A percentile compares a stretch with the other conserved stretches of the same genome.
Evolutionary conservation across 2,888 invertebrate genomes (phyloP).

Genomic region (Tetramorium bicarinatum): DNA sequence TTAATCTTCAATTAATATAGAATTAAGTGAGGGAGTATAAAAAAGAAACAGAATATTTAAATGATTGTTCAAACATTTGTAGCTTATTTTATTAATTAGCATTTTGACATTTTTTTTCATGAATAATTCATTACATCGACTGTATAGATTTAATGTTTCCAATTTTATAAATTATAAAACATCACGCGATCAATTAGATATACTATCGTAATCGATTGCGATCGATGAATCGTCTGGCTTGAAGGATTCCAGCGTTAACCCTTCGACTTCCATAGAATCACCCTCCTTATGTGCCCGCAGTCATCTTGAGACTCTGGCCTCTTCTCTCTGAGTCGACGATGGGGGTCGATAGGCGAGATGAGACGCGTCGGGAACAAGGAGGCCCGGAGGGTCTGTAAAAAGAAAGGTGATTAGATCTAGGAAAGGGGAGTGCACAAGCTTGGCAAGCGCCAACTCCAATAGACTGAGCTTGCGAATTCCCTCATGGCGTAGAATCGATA

Average conservation of each 20-base stretch:
- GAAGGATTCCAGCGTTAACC: conserved; percentile 5
- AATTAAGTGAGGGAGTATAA: neutral
- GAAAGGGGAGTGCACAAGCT: conserved; percentile 71
- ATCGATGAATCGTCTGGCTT: neutral
- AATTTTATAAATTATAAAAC: neutral
- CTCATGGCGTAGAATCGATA: conserved; percentile 82
- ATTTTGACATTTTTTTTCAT: neutral
- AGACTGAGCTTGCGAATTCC: conserved; percentile 57
- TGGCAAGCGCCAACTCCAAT: conserved; percentile 54
- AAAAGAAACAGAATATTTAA: neutral
- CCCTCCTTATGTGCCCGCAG: conserved; percentile 3
- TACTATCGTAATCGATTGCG: neutral
- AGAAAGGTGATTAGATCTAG: conserved; percentile 83
- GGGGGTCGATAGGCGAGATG: conserved; percentile 71
- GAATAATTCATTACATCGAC: neutral
- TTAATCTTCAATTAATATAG: conserved; percentile 11
- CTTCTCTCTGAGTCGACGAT: conserved; percentile 20
- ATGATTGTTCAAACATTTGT: neutral
- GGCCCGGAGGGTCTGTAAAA: conserved; percentile 74
- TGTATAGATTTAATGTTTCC: neutral
- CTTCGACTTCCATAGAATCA: conserved; percentile 11
- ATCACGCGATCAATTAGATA: neutral
- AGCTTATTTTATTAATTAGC: neutral
- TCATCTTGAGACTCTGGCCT: conserved; percentile 58
- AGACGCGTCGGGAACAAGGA: conserved; percentile 84